Base-by-base conservation (phyloP, 2,113 vertebrate genomes). In the Lutjanus erythropterus region DNA sequence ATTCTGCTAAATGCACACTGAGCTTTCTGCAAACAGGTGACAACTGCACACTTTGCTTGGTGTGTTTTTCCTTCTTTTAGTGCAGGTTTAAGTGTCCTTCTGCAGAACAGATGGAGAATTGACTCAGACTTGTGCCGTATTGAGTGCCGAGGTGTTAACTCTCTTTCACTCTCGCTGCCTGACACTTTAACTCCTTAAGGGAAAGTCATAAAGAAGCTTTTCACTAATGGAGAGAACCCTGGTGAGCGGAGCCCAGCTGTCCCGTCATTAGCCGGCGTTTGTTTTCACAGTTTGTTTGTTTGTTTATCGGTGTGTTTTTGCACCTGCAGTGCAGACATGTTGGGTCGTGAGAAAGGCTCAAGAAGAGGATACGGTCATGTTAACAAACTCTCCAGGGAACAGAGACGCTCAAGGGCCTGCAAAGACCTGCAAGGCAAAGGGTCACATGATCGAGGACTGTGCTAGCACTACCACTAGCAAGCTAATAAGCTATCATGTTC, bases 201-300 rank as follows among this genome's bases (percentile, higher is more conserved):
- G 62, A 81, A 75, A 84, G 88, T 75, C 86, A 35, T 89, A 85
- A 90, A 88, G 80, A 61, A 65, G 83, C 84, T 9, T 86, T 91
- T 81, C 75, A 62, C 76, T 88, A 82, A 91, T 81, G 75, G 84
- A 50, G 53, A 70, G 85, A 85, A 69, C 77, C 92, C 89, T 27
- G 81, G 61, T 70, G 91, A 81, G 90, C 50, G 2, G 50, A 46
- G 75, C 61, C 41, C 92, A 92, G 91, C 91, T 93, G 92, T 90
- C 81, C 90, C 18, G 39, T 86, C 86, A 90, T 90, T 90, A 89
- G 81, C 67, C 67, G 0, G 49, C 41, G 75, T 89, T 91, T 91
- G 88, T 86, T 92, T 85, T 86, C 81, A 89, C 89, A 90, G 65
- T 64, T 81, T 89, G 88, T 90, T 89, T 92, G 90, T 90, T 92